Evolutionary conservation across 2,888 invertebrate genomes (phyloP).

Genomic region (Anthrax anthrax): DNA sequence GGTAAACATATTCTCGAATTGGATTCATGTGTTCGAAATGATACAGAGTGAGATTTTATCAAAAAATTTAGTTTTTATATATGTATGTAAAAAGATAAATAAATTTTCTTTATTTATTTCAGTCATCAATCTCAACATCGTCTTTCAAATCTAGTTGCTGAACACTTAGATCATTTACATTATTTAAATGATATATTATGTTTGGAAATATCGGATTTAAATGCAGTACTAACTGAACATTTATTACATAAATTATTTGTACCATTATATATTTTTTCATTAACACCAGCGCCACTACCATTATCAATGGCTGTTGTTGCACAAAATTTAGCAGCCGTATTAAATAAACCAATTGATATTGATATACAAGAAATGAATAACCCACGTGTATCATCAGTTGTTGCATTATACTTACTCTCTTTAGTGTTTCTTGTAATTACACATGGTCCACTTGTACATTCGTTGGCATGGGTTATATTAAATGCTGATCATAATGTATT

Average conservation of each 20-base stretch:
- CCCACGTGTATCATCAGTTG: conserved; percentile 75
- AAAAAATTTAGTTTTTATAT: neutral
- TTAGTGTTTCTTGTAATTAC: conserved; percentile 91
- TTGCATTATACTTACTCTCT: conserved; percentile 78
- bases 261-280: conserved; percentile 85
- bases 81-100: neutral
- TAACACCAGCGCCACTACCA: conserved; percentile 42
- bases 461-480: conserved; percentile 78
- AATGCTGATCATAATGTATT: conserved; percentile 64
- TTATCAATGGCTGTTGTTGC: conserved; percentile 44
- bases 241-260: conserved; percentile 82
- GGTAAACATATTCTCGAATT: conserved; percentile 94
- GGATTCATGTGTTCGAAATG: conserved; percentile 85
- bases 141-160: conserved; percentile 86
- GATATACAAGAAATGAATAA: conserved; percentile 44
- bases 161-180: conserved; percentile 93
- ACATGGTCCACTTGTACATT: conserved; percentile 79
- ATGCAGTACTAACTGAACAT: conserved; percentile 88
- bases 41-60: conserved; percentile 69
- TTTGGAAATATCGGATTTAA: conserved; percentile 80
- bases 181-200: conserved; percentile 93
- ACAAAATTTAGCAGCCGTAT: conserved; percentile 47
- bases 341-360: conserved; percentile 42
- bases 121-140: conserved; percentile 85
- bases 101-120: conserved; percentile 21